phyloP scores from a whole-genome alignment of 2,888 invertebrate species.

The Acronicta aceris region DNA sequence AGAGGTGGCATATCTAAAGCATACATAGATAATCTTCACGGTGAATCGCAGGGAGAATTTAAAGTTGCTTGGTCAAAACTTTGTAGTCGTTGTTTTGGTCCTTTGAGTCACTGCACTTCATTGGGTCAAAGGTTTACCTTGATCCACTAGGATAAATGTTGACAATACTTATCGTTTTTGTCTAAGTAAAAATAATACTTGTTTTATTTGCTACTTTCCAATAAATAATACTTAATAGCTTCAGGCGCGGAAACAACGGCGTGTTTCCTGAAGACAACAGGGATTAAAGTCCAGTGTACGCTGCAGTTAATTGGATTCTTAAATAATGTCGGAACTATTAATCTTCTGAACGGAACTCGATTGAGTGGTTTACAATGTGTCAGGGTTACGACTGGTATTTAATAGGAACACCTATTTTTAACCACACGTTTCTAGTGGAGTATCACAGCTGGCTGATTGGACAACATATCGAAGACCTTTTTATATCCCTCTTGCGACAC shows the following conservation, averaged over 20 bases:
- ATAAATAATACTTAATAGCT: not conserved
- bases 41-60: no score
- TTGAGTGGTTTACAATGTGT: conserved; percentile 50
- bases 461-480: not conserved
- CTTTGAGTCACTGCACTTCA: not conserved
- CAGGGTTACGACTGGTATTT: conserved; percentile 39
- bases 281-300: conserved; percentile 16
- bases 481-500: conserved; percentile 3
- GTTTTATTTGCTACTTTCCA: conserved; percentile 1
- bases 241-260: not conserved
- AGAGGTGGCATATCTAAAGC: conserved; percentile 34
- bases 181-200: not conserved
- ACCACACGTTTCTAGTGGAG: conserved; percentile 9
- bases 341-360: conserved; percentile 33
- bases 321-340: conserved; percentile 40
- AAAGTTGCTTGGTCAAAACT: no score
- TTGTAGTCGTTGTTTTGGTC: not conserved
- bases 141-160: no score
- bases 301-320: conserved; percentile 41
- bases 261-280: conserved; percentile 26
- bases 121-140: no score
- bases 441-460: conserved; percentile 12
- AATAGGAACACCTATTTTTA: conserved; percentile 41
- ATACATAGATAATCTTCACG: not conserved
- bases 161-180: no score